A percentile compares a stretch with the other conserved stretches of the same genome.
Conservation (phyloP, 2,113 vertebrate species). For the Phalacrocorax carbo region DNA sequence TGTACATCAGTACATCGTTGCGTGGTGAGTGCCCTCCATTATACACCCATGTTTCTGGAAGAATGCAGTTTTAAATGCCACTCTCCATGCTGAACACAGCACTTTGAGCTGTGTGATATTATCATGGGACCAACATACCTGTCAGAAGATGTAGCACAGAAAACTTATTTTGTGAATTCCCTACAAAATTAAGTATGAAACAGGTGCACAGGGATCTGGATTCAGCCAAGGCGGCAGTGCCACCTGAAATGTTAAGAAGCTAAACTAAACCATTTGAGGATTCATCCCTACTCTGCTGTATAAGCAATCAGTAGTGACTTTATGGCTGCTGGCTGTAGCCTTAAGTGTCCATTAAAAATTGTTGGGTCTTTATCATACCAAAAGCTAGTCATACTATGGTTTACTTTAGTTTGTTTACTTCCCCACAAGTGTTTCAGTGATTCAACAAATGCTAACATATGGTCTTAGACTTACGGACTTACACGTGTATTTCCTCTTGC, state of each 20-base stretch:
- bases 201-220: neutral
- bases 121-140: neutral
- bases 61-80: neutral
- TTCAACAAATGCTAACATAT: neutral
- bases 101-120: neutral
- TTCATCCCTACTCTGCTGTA: neutral
- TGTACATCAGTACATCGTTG: fast-evolving
- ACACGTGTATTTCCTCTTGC: neutral
- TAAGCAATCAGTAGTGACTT: neutral
- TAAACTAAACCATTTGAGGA: neutral
- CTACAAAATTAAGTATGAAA: neutral
- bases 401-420: neutral
- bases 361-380: neutral
- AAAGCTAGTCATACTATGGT: neutral
- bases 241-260: neutral
- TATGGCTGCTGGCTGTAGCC: neutral
- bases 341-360: neutral
- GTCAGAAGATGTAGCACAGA: neutral
- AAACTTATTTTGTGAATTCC: neutral
- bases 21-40: fast-evolving
- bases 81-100: neutral
- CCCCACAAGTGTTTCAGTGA: neutral
- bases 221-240: neutral
- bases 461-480: neutral
- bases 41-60: neutral